Conservation (phyloP, 2,888 invertebrate genomes). For the Cotesia congregata region DNA sequence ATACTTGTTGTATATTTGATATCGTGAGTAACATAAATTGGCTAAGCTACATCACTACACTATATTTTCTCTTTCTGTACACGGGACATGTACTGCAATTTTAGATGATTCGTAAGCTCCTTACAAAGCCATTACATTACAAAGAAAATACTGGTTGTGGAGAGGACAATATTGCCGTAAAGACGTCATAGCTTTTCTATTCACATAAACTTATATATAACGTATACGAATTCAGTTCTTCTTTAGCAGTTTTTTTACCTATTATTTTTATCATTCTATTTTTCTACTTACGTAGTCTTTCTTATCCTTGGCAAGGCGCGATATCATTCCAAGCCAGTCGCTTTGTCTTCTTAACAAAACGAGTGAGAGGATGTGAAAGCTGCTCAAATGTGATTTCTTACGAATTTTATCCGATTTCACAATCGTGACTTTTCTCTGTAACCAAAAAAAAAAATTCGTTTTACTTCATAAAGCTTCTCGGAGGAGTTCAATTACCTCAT, state of each 20-base stretch:
- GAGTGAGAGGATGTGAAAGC: background rate
- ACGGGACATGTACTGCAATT: constrained; percentile 7
- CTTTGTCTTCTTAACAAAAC: background rate
- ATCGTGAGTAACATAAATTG: background rate
- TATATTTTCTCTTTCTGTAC: background rate
- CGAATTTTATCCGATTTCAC: constrained; percentile 35
- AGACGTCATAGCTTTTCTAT: constrained; percentile 35
- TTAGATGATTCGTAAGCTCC: constrained; percentile 42
- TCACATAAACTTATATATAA: background rate
- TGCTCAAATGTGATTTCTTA: constrained; percentile 32
- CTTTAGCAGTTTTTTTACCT: background rate
- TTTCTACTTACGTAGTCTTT: background rate
- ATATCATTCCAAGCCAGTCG: constrained; percentile 25
- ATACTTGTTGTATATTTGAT: constrained; percentile 1
- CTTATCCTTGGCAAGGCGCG: constrained; percentile 3
- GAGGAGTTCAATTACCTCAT: background rate
- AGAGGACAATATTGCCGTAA: constrained; percentile 30
- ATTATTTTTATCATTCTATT: background rate
- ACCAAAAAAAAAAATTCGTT: background rate
- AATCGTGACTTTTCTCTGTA: constrained; percentile 8
- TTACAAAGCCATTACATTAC: constrained; percentile 39
- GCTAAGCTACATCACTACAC: background rate
- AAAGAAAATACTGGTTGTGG: background rate
- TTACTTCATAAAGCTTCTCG: constrained; percentile 9
- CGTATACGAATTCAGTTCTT: background rate